phyloP scores from a whole-genome alignment of 2,113 vertebrate species.

The Lichenostomus cassidix region DNA sequence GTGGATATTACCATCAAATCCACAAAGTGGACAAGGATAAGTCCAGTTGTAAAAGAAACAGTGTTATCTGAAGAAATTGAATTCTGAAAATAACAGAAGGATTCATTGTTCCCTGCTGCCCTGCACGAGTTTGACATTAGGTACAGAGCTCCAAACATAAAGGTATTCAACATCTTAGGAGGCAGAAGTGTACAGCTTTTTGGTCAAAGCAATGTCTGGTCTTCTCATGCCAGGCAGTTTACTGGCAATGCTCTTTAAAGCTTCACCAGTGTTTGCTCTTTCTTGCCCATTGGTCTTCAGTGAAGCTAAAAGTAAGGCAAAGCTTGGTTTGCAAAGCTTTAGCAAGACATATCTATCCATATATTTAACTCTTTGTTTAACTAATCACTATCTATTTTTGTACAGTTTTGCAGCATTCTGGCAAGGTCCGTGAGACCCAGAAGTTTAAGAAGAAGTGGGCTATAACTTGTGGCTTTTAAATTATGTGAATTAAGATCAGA shows the following conservation, averaged over 20 bases:
- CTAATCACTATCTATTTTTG: background rate
- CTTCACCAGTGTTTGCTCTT: background rate
- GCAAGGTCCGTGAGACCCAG: background rate
- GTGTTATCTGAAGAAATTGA: background rate
- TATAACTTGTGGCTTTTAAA: background rate
- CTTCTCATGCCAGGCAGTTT: background rate
- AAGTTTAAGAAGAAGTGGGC: background rate
- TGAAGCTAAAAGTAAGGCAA: background rate
- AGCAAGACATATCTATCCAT: background rate
- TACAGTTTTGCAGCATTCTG: background rate
- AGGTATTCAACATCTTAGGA: background rate
- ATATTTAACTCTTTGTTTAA: background rate
- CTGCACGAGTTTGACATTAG: background rate
- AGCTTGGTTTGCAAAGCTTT: background rate
- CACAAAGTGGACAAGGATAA: background rate
- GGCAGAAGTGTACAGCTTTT: rapidly evolving
- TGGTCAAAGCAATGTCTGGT: background rate
- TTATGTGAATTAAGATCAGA: slow-evolving; percentile 29
- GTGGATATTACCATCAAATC: background rate
- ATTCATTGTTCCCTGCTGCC: background rate
- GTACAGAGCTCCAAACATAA: background rate
- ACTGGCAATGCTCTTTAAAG: rapidly evolving
- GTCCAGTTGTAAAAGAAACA: background rate
- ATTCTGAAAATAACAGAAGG: background rate
- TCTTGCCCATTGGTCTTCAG: background rate